phyloP scores from a whole-genome alignment of 37 sponge, comb jelly and placozoan species.

The Crambe crambe region DNA sequence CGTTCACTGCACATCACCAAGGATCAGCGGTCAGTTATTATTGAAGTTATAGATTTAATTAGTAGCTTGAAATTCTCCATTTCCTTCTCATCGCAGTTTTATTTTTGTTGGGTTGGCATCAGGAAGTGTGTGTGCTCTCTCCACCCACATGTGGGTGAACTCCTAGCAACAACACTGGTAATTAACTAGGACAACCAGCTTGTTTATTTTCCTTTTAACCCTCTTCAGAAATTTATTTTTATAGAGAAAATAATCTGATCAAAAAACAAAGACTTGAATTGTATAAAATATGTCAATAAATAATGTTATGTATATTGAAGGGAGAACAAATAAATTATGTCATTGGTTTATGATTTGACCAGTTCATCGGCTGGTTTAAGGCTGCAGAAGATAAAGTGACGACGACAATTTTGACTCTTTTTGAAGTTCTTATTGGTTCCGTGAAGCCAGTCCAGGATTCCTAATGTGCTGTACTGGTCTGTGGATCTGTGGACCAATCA shows the following conservation, averaged over 20 bases:
- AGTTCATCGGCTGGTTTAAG: slow-evolving; percentile 61
- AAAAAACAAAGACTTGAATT: not conserved
- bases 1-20: slow-evolving; percentile 65
- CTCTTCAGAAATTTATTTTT: too few species aligned
- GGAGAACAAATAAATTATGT: too few species aligned
- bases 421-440: slow-evolving; percentile 69
- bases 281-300: too few species aligned
- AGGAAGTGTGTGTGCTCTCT: slow-evolving; percentile 52
- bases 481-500: slow-evolving; percentile 54
- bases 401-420: slow-evolving; percentile 36
- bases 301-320: too few species aligned
- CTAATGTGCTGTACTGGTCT: slow-evolving; percentile 76
- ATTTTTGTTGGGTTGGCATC: slow-evolving; percentile 69
- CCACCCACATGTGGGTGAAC: slow-evolving; percentile 57
- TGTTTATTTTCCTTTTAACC: too few species aligned
- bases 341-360: slow-evolving; percentile 1
- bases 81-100: slow-evolving; percentile 23
- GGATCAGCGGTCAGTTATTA: slow-evolving; percentile 48
- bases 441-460: slow-evolving; percentile 79
- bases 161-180: too few species aligned
- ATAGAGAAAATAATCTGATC: too few species aligned
- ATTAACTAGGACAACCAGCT: too few species aligned
- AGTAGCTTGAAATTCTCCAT: not conserved
- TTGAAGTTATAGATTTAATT: not conserved
- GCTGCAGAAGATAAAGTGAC: slow-evolving; percentile 54